Conservation (phyloP, 2,113 vertebrate species). For the Murina feae region DNA sequence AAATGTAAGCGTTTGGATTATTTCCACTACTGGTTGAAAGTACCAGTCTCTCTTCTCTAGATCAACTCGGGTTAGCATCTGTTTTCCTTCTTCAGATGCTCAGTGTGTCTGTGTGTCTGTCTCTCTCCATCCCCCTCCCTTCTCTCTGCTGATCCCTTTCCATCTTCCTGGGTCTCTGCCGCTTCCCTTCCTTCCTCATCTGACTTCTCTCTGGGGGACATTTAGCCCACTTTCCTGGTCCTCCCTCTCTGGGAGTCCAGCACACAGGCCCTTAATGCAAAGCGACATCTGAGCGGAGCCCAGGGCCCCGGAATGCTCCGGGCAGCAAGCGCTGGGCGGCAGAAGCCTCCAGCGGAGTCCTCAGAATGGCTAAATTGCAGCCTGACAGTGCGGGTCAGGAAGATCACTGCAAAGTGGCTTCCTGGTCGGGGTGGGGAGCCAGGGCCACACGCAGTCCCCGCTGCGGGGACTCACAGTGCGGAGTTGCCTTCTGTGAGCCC, state of each 20-base stretch:
- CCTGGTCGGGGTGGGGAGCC: background rate
- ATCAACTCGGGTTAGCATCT: background rate
- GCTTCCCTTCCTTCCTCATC: background rate
- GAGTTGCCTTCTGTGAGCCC: background rate
- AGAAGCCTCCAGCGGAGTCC: background rate
- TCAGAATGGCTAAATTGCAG: slow-evolving; percentile 22
- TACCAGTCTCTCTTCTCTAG: background rate
- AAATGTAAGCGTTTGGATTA: background rate
- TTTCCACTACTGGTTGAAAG: background rate
- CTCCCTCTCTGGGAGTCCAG: background rate
- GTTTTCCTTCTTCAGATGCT: background rate
- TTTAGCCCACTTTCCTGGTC: background rate
- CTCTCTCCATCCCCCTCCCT: fast-evolving
- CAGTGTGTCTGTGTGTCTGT: fast-evolving
- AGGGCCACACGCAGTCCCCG: fast-evolving
- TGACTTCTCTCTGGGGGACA: background rate
- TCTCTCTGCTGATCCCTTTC: background rate
- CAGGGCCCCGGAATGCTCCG: background rate
- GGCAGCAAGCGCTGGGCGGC: background rate
- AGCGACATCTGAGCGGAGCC: background rate
- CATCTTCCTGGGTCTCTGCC: background rate
- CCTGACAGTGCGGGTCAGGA: slow-evolving; percentile 16
- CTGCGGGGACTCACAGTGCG: background rate
- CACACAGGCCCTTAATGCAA: slow-evolving; percentile 13
- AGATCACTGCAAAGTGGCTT: background rate